These are phyloP conservation scores for Argya squamiceps DNA, from an alignment of 2,797 vertebrate genomes.

Conservation along the genomic window DNA sequence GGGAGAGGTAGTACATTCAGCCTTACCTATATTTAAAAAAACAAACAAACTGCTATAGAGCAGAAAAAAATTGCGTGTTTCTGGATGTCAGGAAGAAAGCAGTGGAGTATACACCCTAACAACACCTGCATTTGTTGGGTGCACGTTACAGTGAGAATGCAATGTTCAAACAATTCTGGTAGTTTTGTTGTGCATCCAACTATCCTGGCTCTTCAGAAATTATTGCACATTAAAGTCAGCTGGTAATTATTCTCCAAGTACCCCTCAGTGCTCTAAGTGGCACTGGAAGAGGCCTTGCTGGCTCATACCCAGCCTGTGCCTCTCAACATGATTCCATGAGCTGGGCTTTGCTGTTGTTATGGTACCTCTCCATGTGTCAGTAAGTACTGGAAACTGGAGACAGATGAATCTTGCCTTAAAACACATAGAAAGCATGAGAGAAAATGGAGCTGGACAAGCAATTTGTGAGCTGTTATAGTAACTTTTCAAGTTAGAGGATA, in stretches of 20 bases:
- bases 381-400: not conserved
- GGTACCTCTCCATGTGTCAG: not conserved
- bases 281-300: not conserved
- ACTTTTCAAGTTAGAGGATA: not conserved
- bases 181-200: not conserved
- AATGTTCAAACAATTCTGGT: not conserved
- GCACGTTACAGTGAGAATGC: not conserved
- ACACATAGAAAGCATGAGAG: not conserved
- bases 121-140: not conserved
- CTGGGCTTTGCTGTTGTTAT: not conserved
- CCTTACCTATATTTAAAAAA: not conserved
- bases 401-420: not conserved
- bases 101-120: not conserved
- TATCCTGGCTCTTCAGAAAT: not conserved
- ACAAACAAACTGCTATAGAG: not conserved
- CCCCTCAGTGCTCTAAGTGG: not conserved
- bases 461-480: not conserved
- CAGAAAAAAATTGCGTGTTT: not conserved
- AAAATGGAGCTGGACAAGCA: not conserved
- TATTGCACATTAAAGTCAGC: conserved; percentile 21
- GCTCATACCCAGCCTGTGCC: not conserved
- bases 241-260: not conserved
- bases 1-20: not conserved
- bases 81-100: not conserved
- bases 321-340: not conserved